These are phyloP conservation scores for Icerya purchasi DNA, from an alignment of 2,888 invertebrate species.

Conservation along the genomic window DNA sequence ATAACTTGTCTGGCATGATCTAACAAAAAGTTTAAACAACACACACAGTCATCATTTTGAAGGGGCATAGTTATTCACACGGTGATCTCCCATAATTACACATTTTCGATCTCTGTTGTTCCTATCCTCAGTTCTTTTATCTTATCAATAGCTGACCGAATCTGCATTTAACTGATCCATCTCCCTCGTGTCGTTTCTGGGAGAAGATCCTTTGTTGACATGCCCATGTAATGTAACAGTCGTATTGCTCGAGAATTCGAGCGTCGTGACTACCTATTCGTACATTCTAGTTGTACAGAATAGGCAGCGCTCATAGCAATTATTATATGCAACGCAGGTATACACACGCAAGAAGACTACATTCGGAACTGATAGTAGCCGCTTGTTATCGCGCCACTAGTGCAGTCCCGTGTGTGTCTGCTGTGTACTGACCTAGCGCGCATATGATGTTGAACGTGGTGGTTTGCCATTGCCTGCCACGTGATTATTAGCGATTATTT, in stretches of 20 bases:
- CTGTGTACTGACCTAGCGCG: background rate
- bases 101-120: too few species aligned
- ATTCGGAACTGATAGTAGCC: background rate
- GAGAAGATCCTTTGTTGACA: too few species aligned
- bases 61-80: too few species aligned
- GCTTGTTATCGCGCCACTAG: background rate
- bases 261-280: background rate
- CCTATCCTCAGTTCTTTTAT: too few species aligned
- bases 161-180: too few species aligned
- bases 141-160: too few species aligned
- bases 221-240: too few species aligned
- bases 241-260: background rate
- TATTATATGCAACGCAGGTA: background rate
- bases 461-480: background rate
- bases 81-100: too few species aligned
- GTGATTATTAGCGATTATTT: background rate
- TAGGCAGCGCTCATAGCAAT: background rate
- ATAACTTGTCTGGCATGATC: too few species aligned
- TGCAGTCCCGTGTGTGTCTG: background rate
- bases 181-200: too few species aligned
- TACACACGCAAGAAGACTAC: background rate
- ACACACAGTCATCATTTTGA: too few species aligned
- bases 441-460: background rate
- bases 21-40: too few species aligned
- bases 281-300: background rate